phyloP scores from a whole-genome alignment of 2,113 vertebrate genomes.

The Sinocyclocheilus rhinocerous region DNA sequence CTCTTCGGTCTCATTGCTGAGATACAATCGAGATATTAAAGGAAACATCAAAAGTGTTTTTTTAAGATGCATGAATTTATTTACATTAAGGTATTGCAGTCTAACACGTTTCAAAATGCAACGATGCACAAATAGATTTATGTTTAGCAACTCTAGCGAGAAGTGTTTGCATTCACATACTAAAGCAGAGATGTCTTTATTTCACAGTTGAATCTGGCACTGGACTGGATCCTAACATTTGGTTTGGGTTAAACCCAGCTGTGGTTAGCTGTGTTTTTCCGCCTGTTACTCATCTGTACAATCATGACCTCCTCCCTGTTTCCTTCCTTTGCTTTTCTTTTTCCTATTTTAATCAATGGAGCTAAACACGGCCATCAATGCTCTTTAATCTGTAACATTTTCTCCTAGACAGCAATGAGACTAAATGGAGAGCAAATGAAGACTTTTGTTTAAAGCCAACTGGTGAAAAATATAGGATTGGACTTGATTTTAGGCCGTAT shows the following conservation, averaged over 20 bases:
- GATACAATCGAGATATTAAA: neutral
- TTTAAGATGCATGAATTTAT: neutral
- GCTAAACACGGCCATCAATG: neutral
- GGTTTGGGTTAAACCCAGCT: neutral
- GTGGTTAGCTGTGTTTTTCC: constrained; percentile 18
- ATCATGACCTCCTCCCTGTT: constrained; percentile 10
- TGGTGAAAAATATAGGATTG: neutral
- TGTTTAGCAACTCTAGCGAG: too few species aligned
- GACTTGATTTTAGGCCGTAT: neutral
- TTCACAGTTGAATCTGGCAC: neutral
- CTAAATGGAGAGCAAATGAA: neutral
- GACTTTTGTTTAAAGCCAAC: neutral
- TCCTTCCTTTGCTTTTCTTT: constrained; percentile 9
- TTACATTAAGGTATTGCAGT: neutral
- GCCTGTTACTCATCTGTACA: neutral
- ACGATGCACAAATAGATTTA: neutral
- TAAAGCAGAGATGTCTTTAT: neutral
- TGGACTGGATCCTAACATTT: neutral
- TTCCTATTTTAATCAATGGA: neutral
- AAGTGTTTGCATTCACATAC: neutral
- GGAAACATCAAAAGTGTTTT: neutral
- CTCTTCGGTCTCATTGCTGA: neutral
- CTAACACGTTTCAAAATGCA: neutral
- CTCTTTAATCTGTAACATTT: neutral
- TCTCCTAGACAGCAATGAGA: neutral